Evolutionary conservation across 2,888 invertebrate genomes (phyloP).

Genomic region (Platyscelio sp.): DNA sequence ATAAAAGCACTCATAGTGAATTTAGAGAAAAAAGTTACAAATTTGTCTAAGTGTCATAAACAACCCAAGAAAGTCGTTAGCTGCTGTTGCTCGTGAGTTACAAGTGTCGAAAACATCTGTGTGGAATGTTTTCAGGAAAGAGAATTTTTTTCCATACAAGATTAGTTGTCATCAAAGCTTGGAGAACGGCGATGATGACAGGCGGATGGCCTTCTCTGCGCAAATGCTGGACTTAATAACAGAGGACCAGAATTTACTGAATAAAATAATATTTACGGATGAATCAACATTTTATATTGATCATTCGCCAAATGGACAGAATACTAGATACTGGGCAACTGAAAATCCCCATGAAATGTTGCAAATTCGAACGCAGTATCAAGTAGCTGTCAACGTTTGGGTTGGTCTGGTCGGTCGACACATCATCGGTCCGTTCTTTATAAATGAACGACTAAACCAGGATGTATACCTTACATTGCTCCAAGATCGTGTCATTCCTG

Average conservation of each 20-base stretch:
- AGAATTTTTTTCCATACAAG: conserved; percentile 21
- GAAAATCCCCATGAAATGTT: conserved; percentile 7
- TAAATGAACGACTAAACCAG: conserved; percentile 10
- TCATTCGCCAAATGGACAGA: conserved; percentile 16
- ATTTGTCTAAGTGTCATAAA: not conserved
- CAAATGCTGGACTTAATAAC: not conserved
- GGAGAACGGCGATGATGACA: not conserved
- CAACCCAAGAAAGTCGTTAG: not conserved
- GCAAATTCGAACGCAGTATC: conserved; percentile 17
- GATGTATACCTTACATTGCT: not conserved
- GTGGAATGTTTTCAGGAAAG: not conserved
- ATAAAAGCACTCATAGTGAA: too few relatives aligned
- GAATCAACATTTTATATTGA: conserved; percentile 24
- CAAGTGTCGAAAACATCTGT: not conserved
- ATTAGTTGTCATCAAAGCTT: conserved; percentile 2
- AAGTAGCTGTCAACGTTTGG: conserved; percentile 11
- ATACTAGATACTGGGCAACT: not conserved
- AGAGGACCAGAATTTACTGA: not conserved
- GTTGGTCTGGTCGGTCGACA: not conserved
- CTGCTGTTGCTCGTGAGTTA: not conserved
- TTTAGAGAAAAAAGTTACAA: not conserved
- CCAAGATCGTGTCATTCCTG: not conserved
- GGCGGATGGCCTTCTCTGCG: not conserved
- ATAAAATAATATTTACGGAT: conserved; percentile 13
- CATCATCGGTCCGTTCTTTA: conserved; percentile 25